These are phyloP conservation scores for Bicyclus anynana DNA, from an alignment of 1,140 invertebrate species.

Conservation along the genomic window DNA sequence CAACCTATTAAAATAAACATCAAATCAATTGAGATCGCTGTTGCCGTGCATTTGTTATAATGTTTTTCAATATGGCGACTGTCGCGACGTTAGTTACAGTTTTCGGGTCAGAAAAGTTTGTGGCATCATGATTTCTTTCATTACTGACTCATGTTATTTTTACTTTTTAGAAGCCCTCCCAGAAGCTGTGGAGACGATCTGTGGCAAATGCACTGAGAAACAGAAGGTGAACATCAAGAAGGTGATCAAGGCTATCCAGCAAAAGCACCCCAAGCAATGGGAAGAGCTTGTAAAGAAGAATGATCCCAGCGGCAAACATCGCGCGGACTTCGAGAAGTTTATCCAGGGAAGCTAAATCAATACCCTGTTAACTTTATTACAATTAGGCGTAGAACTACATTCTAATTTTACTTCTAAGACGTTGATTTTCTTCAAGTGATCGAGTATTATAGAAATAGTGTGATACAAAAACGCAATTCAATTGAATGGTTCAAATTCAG, in stretches of 20 bases:
- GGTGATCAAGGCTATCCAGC: conserved; percentile 76
- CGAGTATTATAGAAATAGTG: too few relatives aligned
- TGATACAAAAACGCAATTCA: background rate
- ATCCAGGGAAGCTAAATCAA: conserved; percentile 50
- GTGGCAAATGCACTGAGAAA: conserved; percentile 78
- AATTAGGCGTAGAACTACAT: background rate
- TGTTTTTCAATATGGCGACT: too few relatives aligned
- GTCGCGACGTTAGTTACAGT: too few relatives aligned
- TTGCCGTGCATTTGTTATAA: too few relatives aligned
- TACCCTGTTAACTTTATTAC: background rate
- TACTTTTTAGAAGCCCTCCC: conserved; percentile 78
- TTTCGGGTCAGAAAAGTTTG: too few relatives aligned
- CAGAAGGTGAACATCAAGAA: conserved; percentile 80
- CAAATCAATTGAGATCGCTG: too few relatives aligned
- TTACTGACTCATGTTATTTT: too few relatives aligned
- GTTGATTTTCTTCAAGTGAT: background rate
- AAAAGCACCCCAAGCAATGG: conserved; percentile 71
- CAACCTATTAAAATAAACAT: too few relatives aligned
- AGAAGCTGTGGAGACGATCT: conserved; percentile 80
- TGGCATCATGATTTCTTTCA: too few relatives aligned
- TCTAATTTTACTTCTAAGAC: background rate
- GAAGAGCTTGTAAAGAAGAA: conserved; percentile 71
- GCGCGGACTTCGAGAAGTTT: conserved; percentile 61
- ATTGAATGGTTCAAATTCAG: background rate
- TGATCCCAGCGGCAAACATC: conserved; percentile 60